These are phyloP conservation scores for Iselma pallidipennis DNA, from an alignment of 2,888 invertebrate species.

Conservation along the genomic window DNA sequence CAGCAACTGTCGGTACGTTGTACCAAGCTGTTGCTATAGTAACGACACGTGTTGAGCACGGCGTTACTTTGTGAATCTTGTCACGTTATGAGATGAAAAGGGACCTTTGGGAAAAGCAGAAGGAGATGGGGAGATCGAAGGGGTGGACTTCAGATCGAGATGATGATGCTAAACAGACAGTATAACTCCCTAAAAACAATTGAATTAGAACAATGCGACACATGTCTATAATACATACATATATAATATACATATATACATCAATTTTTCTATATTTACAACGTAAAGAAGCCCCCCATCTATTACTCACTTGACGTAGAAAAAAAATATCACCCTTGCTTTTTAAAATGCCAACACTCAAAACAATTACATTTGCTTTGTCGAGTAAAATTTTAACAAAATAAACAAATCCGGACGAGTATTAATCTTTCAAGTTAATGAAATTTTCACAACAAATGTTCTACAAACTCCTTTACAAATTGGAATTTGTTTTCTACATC, in stretches of 20 bases:
- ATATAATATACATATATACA: neutral
- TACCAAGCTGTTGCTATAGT: conserved; percentile 56
- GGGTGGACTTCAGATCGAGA: conserved; percentile 42
- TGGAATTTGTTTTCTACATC: conserved; percentile 1
- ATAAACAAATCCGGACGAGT: neutral
- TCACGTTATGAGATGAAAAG: conserved; percentile 58
- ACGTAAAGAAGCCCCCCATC: no score
- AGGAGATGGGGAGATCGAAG: conserved; percentile 42
- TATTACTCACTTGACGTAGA: no score
- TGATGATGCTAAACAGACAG: conserved; percentile 41
- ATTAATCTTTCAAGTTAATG: conserved; percentile 1
- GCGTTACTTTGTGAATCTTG: conserved; percentile 57
- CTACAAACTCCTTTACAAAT: conserved; percentile 1
- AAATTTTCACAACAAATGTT: conserved; percentile 1
- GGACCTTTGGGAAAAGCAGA: conserved; percentile 52
- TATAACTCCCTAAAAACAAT: conserved; percentile 33
- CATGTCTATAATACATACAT: neutral
- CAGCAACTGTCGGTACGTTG: conserved; percentile 49
- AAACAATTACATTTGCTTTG: neutral
- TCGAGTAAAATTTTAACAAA: neutral
- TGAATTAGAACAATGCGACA: conserved; percentile 26
- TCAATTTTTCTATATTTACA: neutral
- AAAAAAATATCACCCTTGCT: no score
- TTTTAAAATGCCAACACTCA: no score
- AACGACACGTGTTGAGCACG: conserved; percentile 58